Base-by-base conservation (phyloP, 2,888 invertebrate genomes). In the Eumerus sabulonum region DNA sequence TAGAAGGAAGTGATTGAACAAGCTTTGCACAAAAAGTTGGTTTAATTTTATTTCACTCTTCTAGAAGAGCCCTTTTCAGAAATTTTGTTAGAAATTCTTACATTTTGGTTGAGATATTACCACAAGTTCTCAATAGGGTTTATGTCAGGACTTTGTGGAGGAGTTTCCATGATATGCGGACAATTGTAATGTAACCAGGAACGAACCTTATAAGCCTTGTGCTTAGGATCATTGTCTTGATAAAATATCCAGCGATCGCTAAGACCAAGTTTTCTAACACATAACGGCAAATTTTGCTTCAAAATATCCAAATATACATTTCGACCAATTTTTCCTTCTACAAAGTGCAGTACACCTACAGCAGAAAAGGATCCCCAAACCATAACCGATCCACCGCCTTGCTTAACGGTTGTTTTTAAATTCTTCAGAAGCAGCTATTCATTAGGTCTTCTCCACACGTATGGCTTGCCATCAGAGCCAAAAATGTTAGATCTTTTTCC, bases 381-480 rank as follows among this genome's bases (percentile, higher is more conserved):
- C 47, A 47, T 5, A 35, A 11, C 14, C 47, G 57, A 70, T 54
- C 59, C 44, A 54, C 36, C 36, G 11, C 36, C 36, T 53, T 44
- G 53, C 11, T 36, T 36, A 36, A 36, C 36, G 36, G 7, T 9
- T 9, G 36, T 9, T 11, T 5, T 9, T 36, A 36, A 9, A 36
- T 36, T 36, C 11, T 5, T 36, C 36, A 9, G 5, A 9, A 9
- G 5, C 5, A 36, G 11, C 11, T 36, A 5, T 36, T 36, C 36
- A 9, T 11, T 11, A 5, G 5, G 5, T 9, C 7, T 9, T 11
- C 36, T 36, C 36, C 36, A 36, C 5, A 36, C 11, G 5, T 36
- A 9, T 36, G 36, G 5, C 36, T 36, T 36, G 5, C 36, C 11
- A 36, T 5, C 36, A 36, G 7, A 5, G 5, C 36, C 36, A 36